These are phyloP conservation scores for Eremophila alpestris DNA, from an alignment of 2,797 vertebrate species.

Conservation along the genomic window DNA sequence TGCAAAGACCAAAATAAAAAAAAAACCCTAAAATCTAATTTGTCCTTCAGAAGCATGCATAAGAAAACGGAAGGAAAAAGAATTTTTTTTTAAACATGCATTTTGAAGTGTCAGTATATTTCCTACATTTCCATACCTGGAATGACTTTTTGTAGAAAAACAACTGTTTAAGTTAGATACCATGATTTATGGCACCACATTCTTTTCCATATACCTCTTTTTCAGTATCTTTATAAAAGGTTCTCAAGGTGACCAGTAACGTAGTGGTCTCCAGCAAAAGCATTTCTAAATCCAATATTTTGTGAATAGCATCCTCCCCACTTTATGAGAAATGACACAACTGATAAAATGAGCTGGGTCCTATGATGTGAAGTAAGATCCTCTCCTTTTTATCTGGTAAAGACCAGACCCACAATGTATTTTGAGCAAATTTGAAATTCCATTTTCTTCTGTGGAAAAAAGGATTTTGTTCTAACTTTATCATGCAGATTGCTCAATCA, in stretches of 20 bases:
- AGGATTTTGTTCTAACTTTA: background rate
- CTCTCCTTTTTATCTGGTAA: background rate
- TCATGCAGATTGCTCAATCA: background rate
- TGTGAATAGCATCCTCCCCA: background rate
- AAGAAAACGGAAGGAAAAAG: background rate
- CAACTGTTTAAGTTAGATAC: background rate
- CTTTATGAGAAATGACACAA: background rate
- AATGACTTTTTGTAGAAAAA: conserved; percentile 56
- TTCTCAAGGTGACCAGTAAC: background rate
- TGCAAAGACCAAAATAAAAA: background rate
- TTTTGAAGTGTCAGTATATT: background rate
- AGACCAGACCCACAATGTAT: background rate
- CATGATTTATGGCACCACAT: fast-evolving
- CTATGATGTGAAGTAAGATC: background rate
- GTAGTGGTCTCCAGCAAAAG: background rate
- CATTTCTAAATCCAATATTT: background rate
- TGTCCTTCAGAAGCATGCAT: background rate
- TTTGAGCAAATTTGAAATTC: background rate
- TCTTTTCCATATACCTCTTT: background rate
- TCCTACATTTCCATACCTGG: conserved; percentile 17
- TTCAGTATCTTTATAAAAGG: background rate
- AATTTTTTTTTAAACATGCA: background rate
- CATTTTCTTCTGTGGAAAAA: background rate
- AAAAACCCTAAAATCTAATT: background rate
- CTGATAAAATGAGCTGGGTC: background rate